Conservation (phyloP, 2,113 vertebrate species). For the Rhinogobius similis region DNA sequence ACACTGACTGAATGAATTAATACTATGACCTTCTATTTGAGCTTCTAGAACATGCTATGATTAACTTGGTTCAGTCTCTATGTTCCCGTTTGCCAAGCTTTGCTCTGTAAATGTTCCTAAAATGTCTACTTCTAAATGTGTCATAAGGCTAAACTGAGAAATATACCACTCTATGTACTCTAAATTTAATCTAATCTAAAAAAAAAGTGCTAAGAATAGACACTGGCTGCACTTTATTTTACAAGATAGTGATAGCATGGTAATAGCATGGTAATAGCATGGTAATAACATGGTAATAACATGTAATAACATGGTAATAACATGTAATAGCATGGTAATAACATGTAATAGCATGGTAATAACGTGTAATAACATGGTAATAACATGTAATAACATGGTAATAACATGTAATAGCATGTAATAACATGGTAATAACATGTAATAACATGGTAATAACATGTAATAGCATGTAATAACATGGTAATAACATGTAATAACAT, state of each 20-base stretch:
- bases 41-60: constrained; percentile 48
- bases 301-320: neutral
- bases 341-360: neutral
- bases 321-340: neutral
- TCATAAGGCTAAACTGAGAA: no score
- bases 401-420: neutral
- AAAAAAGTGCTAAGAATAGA: neutral
- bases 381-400: no score
- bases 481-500: neutral
- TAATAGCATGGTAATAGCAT: no score
- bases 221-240: neutral
- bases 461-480: neutral
- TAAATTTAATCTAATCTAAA: no score
- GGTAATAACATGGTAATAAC: no score
- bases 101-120: constrained; percentile 57
- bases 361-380: no score
- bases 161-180: constrained; percentile 8
- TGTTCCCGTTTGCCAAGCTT: constrained; percentile 12
- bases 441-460: no score
- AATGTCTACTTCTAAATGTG: constrained; percentile 72
- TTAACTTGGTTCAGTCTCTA: no score
- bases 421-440: no score
- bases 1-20: neutral
- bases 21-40: constrained; percentile 27
- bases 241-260: neutral